A percentile compares a stretch with the other conserved stretches of the same genome.
These are phyloP conservation scores for Metopia argyrocephala DNA, from an alignment of 2,888 invertebrate genomes.

Conservation along the genomic window DNA sequence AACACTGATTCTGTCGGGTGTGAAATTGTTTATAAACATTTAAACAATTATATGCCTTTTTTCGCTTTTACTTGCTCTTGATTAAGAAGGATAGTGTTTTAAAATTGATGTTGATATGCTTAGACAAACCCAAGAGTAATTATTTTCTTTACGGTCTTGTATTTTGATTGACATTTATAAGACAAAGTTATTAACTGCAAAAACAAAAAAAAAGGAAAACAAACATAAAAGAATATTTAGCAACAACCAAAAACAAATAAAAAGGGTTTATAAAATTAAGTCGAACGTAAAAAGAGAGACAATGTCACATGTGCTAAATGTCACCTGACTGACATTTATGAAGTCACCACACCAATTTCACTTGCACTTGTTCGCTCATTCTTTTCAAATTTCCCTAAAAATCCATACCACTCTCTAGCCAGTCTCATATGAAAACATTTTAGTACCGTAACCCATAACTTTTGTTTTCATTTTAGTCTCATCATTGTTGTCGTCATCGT, in stretches of 20 bases:
- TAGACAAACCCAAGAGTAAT: conserved; percentile 49
- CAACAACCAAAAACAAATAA: conserved; percentile 1
- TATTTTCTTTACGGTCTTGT: conserved; percentile 57
- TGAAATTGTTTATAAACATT: conserved; percentile 31
- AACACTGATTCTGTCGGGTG: no score
- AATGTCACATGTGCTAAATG: conserved; percentile 60
- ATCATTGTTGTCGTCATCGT: conserved; percentile 34
- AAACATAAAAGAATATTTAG: not conserved
- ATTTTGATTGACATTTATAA: conserved; percentile 57
- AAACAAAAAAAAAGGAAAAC: conserved; percentile 25
- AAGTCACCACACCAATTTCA: conserved; percentile 41
- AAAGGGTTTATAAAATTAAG: conserved; percentile 17
- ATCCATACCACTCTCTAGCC: not conserved
- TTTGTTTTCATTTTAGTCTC: conserved; percentile 51
- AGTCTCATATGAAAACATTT: conserved; percentile 1
- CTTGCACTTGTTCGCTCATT: conserved; percentile 27
- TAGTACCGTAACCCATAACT: conserved; percentile 27
- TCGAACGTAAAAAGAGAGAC: conserved; percentile 44
- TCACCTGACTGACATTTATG: conserved; percentile 67
- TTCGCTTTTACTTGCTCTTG: not conserved
- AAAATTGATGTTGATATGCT: conserved; percentile 2
- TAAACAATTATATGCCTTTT: conserved; percentile 13
- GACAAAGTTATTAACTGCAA: conserved; percentile 51
- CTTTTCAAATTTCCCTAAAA: not conserved
- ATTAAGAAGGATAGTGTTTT: not conserved